These are phyloP conservation scores for Ichneumon xanthorius DNA, from an alignment of 2,888 invertebrate genomes.

Conservation along the genomic window DNA sequence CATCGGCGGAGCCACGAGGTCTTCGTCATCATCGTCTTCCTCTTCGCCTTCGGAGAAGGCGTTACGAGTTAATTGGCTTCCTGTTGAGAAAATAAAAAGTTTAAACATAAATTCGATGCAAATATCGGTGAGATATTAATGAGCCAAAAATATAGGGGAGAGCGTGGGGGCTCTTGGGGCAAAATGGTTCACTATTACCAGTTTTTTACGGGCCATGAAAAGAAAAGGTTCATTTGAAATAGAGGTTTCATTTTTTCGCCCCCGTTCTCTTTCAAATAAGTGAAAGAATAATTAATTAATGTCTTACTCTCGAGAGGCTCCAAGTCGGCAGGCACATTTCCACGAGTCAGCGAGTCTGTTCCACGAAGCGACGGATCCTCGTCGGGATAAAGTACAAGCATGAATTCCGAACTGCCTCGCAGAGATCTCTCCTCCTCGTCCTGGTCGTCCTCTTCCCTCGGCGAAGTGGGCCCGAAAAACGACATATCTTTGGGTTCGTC, in stretches of 20 bases:
- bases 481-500: constrained; percentile 25
- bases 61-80: constrained; percentile 52
- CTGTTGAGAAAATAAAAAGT: constrained; percentile 15
- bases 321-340: constrained; percentile 38
- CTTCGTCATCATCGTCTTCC: constrained; percentile 85
- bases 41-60: constrained; percentile 61
- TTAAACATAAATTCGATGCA: constrained; percentile 4
- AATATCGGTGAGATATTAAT: neutral
- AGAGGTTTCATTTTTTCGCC: too few species aligned
- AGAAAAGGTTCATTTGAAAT: too few species aligned
- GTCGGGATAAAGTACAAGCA: constrained; percentile 91
- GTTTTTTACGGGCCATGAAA: too few species aligned
- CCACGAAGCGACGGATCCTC: constrained; percentile 79
- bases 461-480: constrained; percentile 51
- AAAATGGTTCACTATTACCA: too few species aligned
- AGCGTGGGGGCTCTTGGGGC: too few species aligned
- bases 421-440: constrained; percentile 84
- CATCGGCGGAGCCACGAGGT: constrained; percentile 91
- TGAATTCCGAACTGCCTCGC: constrained; percentile 92
- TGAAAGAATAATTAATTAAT: neutral
- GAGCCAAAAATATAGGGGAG: neutral
- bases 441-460: constrained; percentile 67
- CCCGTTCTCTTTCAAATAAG: too few species aligned
- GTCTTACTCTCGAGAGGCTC: constrained; percentile 58
- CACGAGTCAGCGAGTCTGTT: constrained; percentile 11